Conservation (phyloP, 2,888 invertebrate genomes). For the Frankliniella intonsa region DNA sequence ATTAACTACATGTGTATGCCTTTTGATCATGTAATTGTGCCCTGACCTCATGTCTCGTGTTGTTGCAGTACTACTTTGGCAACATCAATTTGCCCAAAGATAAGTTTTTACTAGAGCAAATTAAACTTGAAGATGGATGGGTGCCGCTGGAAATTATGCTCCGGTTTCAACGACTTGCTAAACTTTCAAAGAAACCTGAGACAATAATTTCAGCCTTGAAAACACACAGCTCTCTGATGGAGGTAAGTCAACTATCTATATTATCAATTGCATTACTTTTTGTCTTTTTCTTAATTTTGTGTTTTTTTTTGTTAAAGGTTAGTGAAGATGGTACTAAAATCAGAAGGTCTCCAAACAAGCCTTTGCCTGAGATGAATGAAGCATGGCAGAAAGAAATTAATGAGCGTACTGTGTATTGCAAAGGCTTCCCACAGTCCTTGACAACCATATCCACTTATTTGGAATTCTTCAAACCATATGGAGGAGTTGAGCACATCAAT, state of each 20-base stretch:
- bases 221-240: constrained; percentile 66
- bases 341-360: constrained; percentile 65
- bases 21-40: neutral
- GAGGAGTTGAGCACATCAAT: constrained; percentile 48
- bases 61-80: constrained; percentile 69
- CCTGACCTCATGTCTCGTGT: constrained; percentile 30
- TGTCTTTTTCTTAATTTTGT: neutral
- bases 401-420: constrained; percentile 76
- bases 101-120: constrained; percentile 85
- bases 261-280: neutral
- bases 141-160: constrained; percentile 75
- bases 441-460: constrained; percentile 65
- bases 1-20: neutral
- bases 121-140: constrained; percentile 86
- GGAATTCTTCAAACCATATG: constrained; percentile 65
- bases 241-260: constrained; percentile 50
- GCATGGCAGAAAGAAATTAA: constrained; percentile 74
- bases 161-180: constrained; percentile 81
- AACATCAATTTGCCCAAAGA: constrained; percentile 89
- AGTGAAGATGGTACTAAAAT: constrained; percentile 67
- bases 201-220: constrained; percentile 72
- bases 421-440: constrained; percentile 65
- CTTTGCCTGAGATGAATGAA: constrained; percentile 78
- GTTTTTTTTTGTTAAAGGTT: constrained; percentile 48
- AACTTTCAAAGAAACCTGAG: constrained; percentile 62